Evolutionary conservation across 2,888 invertebrate genomes (phyloP).

Genomic region (Chloromyia formosa): DNA sequence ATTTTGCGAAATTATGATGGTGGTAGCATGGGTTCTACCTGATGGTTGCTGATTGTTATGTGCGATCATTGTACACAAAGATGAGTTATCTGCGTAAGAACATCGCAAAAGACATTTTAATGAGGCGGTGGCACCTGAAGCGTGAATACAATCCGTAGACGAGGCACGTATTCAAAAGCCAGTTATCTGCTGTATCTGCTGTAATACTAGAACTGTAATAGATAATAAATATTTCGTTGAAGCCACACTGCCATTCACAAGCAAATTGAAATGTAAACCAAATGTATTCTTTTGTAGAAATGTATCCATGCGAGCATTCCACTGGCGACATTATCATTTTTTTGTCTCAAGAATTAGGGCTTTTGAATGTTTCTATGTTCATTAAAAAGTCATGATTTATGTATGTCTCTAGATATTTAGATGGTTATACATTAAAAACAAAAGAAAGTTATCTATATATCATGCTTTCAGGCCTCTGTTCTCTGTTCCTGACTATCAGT

Average conservation of each 20-base stretch:
- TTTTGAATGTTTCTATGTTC: too few species aligned
- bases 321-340: conserved; percentile 12
- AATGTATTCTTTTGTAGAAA: conserved; percentile 23
- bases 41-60: conserved; percentile 24
- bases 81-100: conserved; percentile 38
- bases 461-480: too few species aligned
- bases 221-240: conserved; percentile 34
- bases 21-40: conserved; percentile 31
- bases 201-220: conserved; percentile 3
- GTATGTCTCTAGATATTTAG: too few species aligned
- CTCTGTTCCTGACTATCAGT: too few species aligned
- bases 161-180: neutral
- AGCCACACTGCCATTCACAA: conserved; percentile 22
- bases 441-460: too few species aligned
- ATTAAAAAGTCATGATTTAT: too few species aligned
- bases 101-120: conserved; percentile 40
- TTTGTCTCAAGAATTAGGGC: too few species aligned
- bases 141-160: conserved; percentile 23
- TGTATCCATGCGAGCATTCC: conserved; percentile 1
- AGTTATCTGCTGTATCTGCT: conserved; percentile 19
- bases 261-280: conserved; percentile 28
- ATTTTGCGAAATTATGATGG: conserved; percentile 36
- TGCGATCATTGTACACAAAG: conserved; percentile 39
- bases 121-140: conserved; percentile 41
- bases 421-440: too few species aligned